Evolutionary conservation across 1,140 invertebrate species (phyloP).

Genomic region (Drosophila ohnishii): DNA sequence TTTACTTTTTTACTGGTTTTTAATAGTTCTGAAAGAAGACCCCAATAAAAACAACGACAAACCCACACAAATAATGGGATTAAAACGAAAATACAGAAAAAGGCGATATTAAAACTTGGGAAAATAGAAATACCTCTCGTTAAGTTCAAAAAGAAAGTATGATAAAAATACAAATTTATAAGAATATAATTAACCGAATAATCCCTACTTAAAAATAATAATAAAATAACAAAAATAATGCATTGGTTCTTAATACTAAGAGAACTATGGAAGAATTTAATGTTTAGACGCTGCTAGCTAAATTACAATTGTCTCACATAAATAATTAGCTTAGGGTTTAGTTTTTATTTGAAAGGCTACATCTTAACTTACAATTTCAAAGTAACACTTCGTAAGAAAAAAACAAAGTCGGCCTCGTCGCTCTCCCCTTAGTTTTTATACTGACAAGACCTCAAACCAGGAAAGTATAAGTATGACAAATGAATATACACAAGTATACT

Average conservation of each 20-base stretch:
- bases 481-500: slow-evolving; percentile 77
- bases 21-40: slow-evolving; percentile 33
- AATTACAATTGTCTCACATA: slow-evolving; percentile 46
- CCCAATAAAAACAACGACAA: slow-evolving; percentile 47
- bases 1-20: slow-evolving; percentile 13
- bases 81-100: slow-evolving; percentile 40
- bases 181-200: slow-evolving; percentile 38
- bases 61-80: slow-evolving; percentile 41
- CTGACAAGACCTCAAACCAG: slow-evolving; percentile 65
- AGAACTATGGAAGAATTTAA: slow-evolving; percentile 20
- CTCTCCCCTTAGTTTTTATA: slow-evolving; percentile 40
- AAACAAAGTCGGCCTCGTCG: slow-evolving; percentile 6
- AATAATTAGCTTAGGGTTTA: slow-evolving; percentile 25
- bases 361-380: slow-evolving; percentile 54
- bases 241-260: slow-evolving; percentile 38
- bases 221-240: not conserved
- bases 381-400: slow-evolving; percentile 21
- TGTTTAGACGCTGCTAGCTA: slow-evolving; percentile 53
- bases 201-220: slow-evolving; percentile 15
- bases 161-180: slow-evolving; percentile 62
- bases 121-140: slow-evolving; percentile 83
- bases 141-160: slow-evolving; percentile 81
- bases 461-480: slow-evolving; percentile 43
- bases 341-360: slow-evolving; percentile 57
- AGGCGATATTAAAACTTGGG: slow-evolving; percentile 77